Percentiles rank a stretch among this genome's conserved stretches.
phyloP scores from a whole-genome alignment of 2,797 vertebrate genomes.

The Galago senegalensis region DNA sequence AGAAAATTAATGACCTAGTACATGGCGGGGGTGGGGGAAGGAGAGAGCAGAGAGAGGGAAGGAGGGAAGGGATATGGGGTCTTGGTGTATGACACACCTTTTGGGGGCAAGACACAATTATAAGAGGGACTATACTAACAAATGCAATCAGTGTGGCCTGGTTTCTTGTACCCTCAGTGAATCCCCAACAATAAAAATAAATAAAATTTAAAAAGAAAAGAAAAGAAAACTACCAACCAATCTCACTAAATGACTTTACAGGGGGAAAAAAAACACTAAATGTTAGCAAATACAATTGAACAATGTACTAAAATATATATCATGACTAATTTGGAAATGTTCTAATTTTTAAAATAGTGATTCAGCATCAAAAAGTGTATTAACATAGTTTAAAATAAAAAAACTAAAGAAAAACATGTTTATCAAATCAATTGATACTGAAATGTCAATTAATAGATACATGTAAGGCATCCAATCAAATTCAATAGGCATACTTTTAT shows the following conservation, averaged over 20 bases:
- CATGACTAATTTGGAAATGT: not conserved
- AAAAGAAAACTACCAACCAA: not conserved
- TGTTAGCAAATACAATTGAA: not conserved
- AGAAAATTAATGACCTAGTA: too few species aligned
- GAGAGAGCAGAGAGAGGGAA: too few species aligned
- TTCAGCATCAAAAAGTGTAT: slow-evolving; percentile 19
- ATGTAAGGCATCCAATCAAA: not conserved
- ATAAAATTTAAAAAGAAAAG: not conserved
- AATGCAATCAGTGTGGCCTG: too few species aligned
- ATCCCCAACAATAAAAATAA: too few species aligned
- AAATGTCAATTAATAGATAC: not conserved
- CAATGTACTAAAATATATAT: not conserved
- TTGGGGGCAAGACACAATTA: too few species aligned
- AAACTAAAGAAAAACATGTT: not conserved
- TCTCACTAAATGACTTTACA: not conserved
- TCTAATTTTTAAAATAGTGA: not conserved
- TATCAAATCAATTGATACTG: not conserved
- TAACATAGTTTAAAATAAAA: not conserved
- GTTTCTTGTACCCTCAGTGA: too few species aligned
- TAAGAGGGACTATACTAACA: too few species aligned
- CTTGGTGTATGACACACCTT: too few species aligned
- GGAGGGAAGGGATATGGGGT: too few species aligned
- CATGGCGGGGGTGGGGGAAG: too few species aligned
- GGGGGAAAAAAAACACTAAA: not conserved
- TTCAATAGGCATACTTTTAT: not conserved